These are phyloP conservation scores for Meteorus colon DNA, from an alignment of 2,888 invertebrate genomes.

Conservation along the genomic window DNA sequence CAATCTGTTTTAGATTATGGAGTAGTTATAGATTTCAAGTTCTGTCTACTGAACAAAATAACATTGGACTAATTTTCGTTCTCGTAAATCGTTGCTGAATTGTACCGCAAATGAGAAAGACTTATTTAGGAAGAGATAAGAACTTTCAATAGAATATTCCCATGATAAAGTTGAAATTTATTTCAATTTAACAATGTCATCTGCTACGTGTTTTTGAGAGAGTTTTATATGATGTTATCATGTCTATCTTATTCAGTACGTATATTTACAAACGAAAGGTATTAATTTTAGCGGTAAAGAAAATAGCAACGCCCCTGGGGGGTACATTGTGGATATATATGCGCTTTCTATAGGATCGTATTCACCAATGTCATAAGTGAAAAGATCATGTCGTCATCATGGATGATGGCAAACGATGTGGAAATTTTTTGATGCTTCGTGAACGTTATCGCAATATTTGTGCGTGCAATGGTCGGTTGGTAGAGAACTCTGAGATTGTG, in stretches of 20 bases:
- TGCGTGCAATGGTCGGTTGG: conserved; percentile 10
- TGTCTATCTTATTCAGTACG: background rate
- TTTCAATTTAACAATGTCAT: background rate
- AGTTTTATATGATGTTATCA: conserved; percentile 6
- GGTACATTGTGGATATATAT: background rate
- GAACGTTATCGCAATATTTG: conserved; percentile 46
- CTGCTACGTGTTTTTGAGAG: background rate
- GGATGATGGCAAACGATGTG: conserved; percentile 40
- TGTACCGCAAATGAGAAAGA: background rate
- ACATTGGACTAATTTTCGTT: no score
- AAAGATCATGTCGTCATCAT: conserved; percentile 17
- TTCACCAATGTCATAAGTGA: background rate
- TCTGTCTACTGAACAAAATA: no score
- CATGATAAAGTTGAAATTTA: background rate
- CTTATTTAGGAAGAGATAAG: background rate
- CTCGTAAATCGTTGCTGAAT: background rate
- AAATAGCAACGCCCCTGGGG: background rate
- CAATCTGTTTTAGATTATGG: no score
- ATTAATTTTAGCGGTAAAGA: conserved; percentile 4
- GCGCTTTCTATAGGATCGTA: background rate
- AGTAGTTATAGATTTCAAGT: no score
- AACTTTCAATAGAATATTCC: background rate
- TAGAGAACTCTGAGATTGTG: conserved; percentile 40
- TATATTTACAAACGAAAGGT: background rate
- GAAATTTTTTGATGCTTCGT: conserved; percentile 41